A percentile compares a stretch with the other conserved stretches of the same genome.
phyloP scores from a whole-genome alignment of 1,140 invertebrate genomes.

The Drosophila melanica region DNA sequence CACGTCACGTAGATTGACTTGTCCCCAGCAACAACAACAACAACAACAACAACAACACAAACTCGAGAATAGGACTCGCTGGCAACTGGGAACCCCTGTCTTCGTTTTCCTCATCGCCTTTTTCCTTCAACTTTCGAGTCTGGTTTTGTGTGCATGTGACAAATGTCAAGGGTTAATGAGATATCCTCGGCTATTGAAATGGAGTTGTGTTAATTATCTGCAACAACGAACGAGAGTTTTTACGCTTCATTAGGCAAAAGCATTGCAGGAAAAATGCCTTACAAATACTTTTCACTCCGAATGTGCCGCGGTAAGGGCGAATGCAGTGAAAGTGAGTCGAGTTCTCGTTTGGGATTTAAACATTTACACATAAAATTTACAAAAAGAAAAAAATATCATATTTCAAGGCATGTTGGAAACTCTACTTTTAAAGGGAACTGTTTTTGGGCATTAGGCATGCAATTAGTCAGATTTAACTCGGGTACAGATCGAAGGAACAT shows the following conservation, averaged over 20 bases:
- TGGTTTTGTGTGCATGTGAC: conserved; percentile 47
- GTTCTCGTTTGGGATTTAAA: conserved; percentile 9
- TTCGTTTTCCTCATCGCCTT: neutral
- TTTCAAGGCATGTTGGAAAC: conserved; percentile 45
- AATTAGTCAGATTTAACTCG: conserved; percentile 59
- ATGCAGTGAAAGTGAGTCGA: conserved; percentile 39
- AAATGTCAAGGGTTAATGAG: conserved; percentile 79
- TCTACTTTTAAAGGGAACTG: conserved; percentile 16
- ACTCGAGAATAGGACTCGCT: conserved; percentile 8
- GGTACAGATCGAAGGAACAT: conserved; percentile 7
- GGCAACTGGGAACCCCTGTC: conserved; percentile 19
- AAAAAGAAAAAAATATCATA: conserved; percentile 53
- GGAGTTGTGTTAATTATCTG: conserved; percentile 78
- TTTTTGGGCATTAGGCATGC: conserved; percentile 27
- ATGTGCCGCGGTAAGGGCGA: neutral
- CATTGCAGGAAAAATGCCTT: conserved; percentile 25
- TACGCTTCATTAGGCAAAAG: conserved; percentile 74
- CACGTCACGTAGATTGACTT: conserved; percentile 78
- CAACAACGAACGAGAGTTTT: conserved; percentile 63
- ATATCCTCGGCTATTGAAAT: conserved; percentile 56
- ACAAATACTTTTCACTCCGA: conserved; percentile 12
- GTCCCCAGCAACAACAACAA: conserved; percentile 44
- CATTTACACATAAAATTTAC: conserved; percentile 51
- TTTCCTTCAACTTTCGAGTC: neutral
- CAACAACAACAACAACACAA: conserved; percentile 1